Base-by-base conservation (phyloP, 2,797 vertebrate species). In the Rallus crepitans region DNA sequence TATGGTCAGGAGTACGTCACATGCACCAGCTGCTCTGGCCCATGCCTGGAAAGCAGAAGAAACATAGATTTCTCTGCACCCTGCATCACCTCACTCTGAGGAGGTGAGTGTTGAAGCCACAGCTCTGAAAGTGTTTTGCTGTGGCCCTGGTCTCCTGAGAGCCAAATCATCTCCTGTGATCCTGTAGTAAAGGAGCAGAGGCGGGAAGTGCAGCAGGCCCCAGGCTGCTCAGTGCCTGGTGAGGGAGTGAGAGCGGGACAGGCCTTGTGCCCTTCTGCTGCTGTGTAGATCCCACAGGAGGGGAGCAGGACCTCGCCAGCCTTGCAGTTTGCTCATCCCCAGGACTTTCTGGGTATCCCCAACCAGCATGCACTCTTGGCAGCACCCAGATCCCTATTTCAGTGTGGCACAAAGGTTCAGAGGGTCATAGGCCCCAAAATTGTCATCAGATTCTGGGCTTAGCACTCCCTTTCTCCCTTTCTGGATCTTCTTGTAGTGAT, bases 71-170 rank as follows among this genome's bases (percentile, higher is more conserved):
- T 37, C 45, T 30, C 57, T 37, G 16, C 30, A 42, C 11, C n/a
- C 1, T 0, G 1, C 0, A 8, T 55, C 78, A 11, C 56, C 61
- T 40, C 3, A 0, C 42, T 23, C 53, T 0, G 2, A 8, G 3
- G 15, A 87, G 31, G 28, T 3, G 9, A 40, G 35, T 70, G 16
- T 77, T 61, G 77, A 39, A 48, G n/a, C 23, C 47, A 61, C 16
- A 30, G 61, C 52, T 20, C 19, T 59, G 75, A 42, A 59, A 87
- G 27, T 6, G 7, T 59, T n/a, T 63, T 1, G 0, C 39, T 55
- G 55, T 6, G 1, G 1, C 7, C 20, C 17, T 0, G 0, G 45
- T n/a, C 15, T 39, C 37, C 45, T 1, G 0, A 21, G 52, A 60
- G 45, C 47, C 15, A 3, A 27, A 6, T 33, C 13, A 6, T 31